Evolutionary conservation across 2,797 vertebrate genomes (phyloP), one percentile per base, ranked within the genome.

Genomic region (Picus viridis): DNA sequence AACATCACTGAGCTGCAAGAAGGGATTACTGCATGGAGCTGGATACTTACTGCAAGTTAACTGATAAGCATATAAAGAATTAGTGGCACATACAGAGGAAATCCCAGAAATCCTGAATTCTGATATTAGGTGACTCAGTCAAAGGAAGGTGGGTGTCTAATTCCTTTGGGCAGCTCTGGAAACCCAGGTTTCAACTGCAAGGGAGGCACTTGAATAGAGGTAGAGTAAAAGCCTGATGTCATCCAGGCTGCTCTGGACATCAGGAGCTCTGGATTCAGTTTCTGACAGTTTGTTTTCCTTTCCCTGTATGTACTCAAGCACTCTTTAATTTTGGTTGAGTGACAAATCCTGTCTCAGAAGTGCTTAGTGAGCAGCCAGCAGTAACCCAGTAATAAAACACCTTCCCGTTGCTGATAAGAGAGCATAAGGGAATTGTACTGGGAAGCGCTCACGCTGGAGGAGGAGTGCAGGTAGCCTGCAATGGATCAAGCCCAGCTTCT

Each of bases 271-370:
- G 90, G 82, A 86, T 88, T 94, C 74, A 81, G 85, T 92, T 95
- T 68, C 77, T 43, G 70, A 86, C 95, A 94, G 90, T 77, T 89
- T 89, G 90, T 65, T 94, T 94, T 51, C 45, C 68, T 86, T 91
- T 26, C 22, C 29, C 54, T 76, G 23, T 56, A 84, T 30, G 64
- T 84, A 79, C 49, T 94, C 73, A 73, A 92, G 57, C 67, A 83
- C 56, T 89, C 85, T 92, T 88, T 95, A 92, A 95, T 93, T 95
- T 82, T 91, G 71, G 77, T 68, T 89, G 87, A 96, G 89, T 89
- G 89, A 94, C 15, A 3, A 76, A 68, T 89, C 36, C 89, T 86
- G 61, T 76, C 90, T 93, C 77, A 76, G 75, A 90, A 71, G 58
- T 92, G 85, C 62, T 82, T 95, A 89, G 85, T 89, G 89, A 92